Conservation (phyloP, 2,888 invertebrate genomes). For the Diaperis boleti region DNA sequence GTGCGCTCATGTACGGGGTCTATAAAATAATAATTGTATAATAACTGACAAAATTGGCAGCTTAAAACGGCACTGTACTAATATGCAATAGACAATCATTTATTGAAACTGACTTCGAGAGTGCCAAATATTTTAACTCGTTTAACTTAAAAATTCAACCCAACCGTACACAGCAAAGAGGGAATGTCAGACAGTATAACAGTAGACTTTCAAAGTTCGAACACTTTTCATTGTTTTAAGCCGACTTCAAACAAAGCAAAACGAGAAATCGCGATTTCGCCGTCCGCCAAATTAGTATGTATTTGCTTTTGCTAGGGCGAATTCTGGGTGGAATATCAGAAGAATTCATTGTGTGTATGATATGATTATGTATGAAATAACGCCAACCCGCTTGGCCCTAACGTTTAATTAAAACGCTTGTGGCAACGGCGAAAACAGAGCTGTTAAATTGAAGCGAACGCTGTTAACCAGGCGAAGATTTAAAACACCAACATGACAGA, state of each 20-base stretch:
- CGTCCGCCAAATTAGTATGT: slow-evolving; percentile 28
- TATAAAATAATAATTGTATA: too few species aligned
- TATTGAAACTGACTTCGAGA: too few species aligned
- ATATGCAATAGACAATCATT: too few species aligned
- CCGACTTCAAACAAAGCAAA: slow-evolving; percentile 3
- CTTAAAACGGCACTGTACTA: too few species aligned
- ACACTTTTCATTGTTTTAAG: slow-evolving; percentile 6
- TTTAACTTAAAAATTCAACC: slow-evolving; percentile 11
- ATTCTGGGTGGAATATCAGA: slow-evolving; percentile 27
- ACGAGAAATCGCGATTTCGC: too few species aligned
- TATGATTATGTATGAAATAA: slow-evolving; percentile 33
- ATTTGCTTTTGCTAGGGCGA: slow-evolving; percentile 21
- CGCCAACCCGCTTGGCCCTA: slow-evolving; percentile 17
- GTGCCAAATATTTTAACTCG: slow-evolving; percentile 1
- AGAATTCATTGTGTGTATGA: slow-evolving; percentile 31
- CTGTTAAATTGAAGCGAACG: slow-evolving; percentile 9
- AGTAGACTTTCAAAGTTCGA: slow-evolving; percentile 16
- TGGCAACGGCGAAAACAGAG: slow-evolving; percentile 11
- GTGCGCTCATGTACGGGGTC: too few species aligned
- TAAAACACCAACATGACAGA: not conserved
- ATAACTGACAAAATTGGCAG: too few species aligned
- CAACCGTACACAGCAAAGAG: slow-evolving; percentile 1
- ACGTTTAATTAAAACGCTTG: slow-evolving; percentile 28
- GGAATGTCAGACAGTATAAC: slow-evolving; percentile 30
- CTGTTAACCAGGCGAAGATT: slow-evolving; percentile 4